Evolutionary conservation across 1,140 invertebrate species (phyloP), one percentile per base, ranked within the genome.

Genomic region (Goniozus legneri): DNA sequence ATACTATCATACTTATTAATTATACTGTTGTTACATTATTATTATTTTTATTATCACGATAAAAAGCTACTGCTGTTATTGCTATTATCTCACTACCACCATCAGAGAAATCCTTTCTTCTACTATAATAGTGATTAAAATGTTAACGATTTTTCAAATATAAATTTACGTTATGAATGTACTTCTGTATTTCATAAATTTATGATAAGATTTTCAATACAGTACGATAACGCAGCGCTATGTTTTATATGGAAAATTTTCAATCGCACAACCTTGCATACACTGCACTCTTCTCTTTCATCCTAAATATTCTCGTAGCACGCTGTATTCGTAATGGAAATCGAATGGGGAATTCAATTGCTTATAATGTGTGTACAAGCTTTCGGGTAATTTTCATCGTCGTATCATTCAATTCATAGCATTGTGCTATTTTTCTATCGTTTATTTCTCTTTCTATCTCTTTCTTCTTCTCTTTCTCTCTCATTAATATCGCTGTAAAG

Each of bases 1-100:
- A 69, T 69, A 67, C 56, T 68, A 68, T 60, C 54, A 56, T 65
- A 61, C 46, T 54, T 49, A 38, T 39, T 45, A 47, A 31, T 27
- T 7, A 12, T 40, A 20, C 15, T 14, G 37, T 22, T 19, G 16
- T 22, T 24, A 51, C 22, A 45, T 16, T 53, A 52, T 52, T 55
- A 47, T 44, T 47, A 48, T 15, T 52, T 43, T 53, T 52, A 50
- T 42, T 45, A n/a, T n/a, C n/a, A n/a, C n/a, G n/a, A n/a, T n/a
- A n/a, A 32, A 43, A 24, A 14, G 32, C 27, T 47, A 52, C 3
- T 56, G 31, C 31, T 43, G 36, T 42, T 37, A 39, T 46, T 24
- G 47, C 14, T 34, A 3, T 39, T 14, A 22, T 30, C 18, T 19
- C n/a, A 46, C 31, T 47, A 50, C 15, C 37, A 19, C 27, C 24